These are phyloP conservation scores for Mesitornis unicolor DNA, from an alignment of 2,113 vertebrate genomes.

Conservation along the genomic window DNA sequence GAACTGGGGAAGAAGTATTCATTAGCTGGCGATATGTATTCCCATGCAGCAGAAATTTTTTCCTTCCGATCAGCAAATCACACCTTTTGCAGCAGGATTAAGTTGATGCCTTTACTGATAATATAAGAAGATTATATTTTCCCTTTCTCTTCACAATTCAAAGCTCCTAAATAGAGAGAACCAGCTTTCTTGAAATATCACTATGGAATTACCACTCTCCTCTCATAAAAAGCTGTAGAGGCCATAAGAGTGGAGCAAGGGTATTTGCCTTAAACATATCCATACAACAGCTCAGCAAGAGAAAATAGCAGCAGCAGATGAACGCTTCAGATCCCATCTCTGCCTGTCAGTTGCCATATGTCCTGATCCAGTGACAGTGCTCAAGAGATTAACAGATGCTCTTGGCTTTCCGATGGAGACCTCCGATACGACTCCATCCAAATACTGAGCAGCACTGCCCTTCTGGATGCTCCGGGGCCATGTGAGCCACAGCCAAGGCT, in stretches of 20 bases:
- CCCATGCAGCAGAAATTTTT: neutral
- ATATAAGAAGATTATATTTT: constrained; percentile 35
- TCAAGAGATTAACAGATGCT: neutral
- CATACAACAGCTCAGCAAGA: neutral
- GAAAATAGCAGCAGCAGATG: neutral
- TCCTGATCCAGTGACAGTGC: neutral
- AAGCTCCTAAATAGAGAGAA: neutral
- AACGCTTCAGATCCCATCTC: neutral
- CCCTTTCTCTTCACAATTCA: constrained; percentile 1
- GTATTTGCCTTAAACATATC: neutral
- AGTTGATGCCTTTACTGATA: constrained; percentile 52
- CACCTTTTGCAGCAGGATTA: constrained; percentile 40
- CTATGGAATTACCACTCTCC: neutral
- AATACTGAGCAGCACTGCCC: neutral
- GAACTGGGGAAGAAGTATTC: neutral
- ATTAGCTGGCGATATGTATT: neutral
- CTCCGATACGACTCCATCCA: neutral
- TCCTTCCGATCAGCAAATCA: neutral
- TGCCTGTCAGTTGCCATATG: neutral
- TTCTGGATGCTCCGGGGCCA: neutral
- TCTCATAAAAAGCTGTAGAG: neutral
- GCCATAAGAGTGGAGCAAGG: neutral
- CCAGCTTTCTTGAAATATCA: neutral
- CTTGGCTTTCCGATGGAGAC: neutral
- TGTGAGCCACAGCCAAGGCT: neutral